These are phyloP conservation scores for Pluvialis apricaria DNA, from an alignment of 2,113 vertebrate species.

Conservation along the genomic window DNA sequence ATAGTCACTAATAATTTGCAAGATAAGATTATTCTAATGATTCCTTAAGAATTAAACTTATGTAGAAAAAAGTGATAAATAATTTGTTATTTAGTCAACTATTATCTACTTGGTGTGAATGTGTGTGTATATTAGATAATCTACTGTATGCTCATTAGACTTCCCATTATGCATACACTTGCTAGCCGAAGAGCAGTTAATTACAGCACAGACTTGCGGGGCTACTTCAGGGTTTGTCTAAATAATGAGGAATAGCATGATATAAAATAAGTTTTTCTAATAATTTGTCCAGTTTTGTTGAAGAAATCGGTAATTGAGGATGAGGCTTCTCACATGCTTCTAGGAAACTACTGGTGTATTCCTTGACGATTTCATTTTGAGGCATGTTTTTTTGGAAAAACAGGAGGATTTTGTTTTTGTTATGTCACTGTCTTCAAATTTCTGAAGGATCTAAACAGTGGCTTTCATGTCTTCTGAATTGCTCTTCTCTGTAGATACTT, in stretches of 20 bases:
- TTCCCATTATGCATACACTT: not conserved
- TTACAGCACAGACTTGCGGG: not conserved
- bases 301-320: not conserved
- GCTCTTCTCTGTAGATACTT: not conserved
- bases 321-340: not conserved
- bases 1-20: not conserved
- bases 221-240: not conserved
- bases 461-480: not conserved
- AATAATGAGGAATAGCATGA: not conserved
- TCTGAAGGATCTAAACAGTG: not conserved
- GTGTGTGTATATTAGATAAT: not conserved
- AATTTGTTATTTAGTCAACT: not conserved
- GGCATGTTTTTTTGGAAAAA: not conserved
- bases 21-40: not conserved
- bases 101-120: not conserved
- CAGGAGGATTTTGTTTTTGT: not conserved
- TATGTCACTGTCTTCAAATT: not conserved
- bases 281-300: not conserved
- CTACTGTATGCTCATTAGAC: not conserved
- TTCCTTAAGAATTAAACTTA: not conserved
- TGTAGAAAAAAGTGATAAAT: not conserved
- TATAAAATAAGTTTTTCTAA: not conserved
- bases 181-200: not conserved
- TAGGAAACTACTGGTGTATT: not conserved
- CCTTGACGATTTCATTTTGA: not conserved